phyloP scores from a whole-genome alignment of 2,797 vertebrate species.

The Harpagifer antarcticus region DNA sequence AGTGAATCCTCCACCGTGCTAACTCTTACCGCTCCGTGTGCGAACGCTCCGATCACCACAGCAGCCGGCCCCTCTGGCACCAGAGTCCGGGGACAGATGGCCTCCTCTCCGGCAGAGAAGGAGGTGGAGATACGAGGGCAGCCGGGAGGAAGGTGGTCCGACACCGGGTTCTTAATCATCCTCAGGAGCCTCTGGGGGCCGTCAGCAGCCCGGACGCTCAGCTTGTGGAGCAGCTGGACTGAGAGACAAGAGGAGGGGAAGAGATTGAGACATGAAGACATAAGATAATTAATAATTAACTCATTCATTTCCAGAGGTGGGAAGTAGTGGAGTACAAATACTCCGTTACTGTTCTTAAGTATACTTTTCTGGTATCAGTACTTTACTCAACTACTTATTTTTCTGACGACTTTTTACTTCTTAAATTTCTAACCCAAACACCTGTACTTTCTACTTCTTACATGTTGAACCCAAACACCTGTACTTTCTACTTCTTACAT shows the following conservation, averaged over 20 bases:
- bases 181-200: constrained; percentile 92
- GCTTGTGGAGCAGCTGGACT: constrained; percentile 98
- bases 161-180: constrained; percentile 97
- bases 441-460: too few relatives aligned
- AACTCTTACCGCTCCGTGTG: constrained; percentile 91
- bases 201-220: constrained; percentile 95
- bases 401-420: too few relatives aligned
- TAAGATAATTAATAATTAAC: too few relatives aligned
- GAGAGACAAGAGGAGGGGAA: background rate
- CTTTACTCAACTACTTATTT: too few relatives aligned
- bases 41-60: constrained; percentile 95
- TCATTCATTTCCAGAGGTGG: too few relatives aligned
- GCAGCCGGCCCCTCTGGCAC: constrained; percentile 90
- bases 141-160: constrained; percentile 93
- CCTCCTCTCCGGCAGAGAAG: constrained; percentile 85
- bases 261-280: background rate
- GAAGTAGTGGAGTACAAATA: too few relatives aligned
- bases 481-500: too few relatives aligned
- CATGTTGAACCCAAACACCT: too few relatives aligned
- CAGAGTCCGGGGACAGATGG: constrained; percentile 84
- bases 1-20: background rate
- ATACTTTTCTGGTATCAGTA: too few relatives aligned
- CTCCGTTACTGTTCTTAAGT: too few relatives aligned
- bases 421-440: too few relatives aligned
- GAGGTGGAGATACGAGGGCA: constrained; percentile 92